A percentile compares a stretch with the other conserved stretches of the same genome.
phyloP scores from a whole-genome alignment of 1,140 invertebrate species.

The Himalopsyche phryganea region DNA sequence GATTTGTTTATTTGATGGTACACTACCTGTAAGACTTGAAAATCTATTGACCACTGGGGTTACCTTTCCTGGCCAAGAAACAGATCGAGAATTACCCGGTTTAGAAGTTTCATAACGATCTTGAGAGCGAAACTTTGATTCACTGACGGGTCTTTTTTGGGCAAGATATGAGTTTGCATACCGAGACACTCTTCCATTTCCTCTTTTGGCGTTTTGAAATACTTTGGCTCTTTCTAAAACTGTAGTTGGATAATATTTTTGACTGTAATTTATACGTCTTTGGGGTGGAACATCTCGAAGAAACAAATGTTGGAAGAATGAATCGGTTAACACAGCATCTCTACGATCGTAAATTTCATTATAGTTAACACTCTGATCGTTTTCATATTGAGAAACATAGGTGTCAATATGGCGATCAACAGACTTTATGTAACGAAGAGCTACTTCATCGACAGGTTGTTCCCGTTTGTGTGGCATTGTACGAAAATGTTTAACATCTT shows the following conservation, averaged over 20 bases:
- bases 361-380: constrained; percentile 36
- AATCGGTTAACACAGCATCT: constrained; percentile 57
- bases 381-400: constrained; percentile 27
- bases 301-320: constrained; percentile 70
- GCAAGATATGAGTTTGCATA: constrained; percentile 61
- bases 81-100: constrained; percentile 41
- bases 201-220: constrained; percentile 53
- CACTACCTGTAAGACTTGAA: constrained; percentile 39
- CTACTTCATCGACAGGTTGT: background rate
- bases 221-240: constrained; percentile 62
- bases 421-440: constrained; percentile 31
- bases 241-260: constrained; percentile 46
- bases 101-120: constrained; percentile 51
- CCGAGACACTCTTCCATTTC: constrained; percentile 54
- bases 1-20: constrained; percentile 29
- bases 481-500: constrained; percentile 8
- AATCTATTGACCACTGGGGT: constrained; percentile 39
- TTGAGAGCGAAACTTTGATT: constrained; percentile 67
- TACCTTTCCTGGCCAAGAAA: constrained; percentile 51
- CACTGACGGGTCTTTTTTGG: constrained; percentile 65
- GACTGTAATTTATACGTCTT: constrained; percentile 15
- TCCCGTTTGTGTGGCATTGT: constrained; percentile 10
- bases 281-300: constrained; percentile 47
- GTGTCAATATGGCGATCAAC: constrained; percentile 32
- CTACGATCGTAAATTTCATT: constrained; percentile 55